Evolutionary conservation across 2,888 invertebrate genomes (phyloP).

Genomic region (Leptinotarsa tumamoca): DNA sequence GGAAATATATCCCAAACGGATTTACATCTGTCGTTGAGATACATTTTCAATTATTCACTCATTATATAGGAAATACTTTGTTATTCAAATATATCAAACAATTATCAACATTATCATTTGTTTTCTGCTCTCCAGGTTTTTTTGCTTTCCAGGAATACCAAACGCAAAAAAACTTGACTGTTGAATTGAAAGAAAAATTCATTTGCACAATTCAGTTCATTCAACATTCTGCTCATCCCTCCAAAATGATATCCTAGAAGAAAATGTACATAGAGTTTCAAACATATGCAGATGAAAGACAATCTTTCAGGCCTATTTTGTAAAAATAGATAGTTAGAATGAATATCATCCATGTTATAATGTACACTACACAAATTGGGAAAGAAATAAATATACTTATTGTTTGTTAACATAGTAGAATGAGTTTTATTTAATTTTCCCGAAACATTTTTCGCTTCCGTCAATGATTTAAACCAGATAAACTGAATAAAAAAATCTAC

Average conservation of each 20-base stretch:
- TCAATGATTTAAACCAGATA: too few species aligned
- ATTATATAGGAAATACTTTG: too few species aligned
- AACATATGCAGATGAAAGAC: slow-evolving; percentile 58
- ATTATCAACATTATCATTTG: too few species aligned
- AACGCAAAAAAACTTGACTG: too few species aligned
- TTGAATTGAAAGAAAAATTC: too few species aligned
- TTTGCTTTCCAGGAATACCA: too few species aligned
- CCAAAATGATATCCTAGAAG: slow-evolving; percentile 19
- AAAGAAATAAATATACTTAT: slow-evolving; percentile 46
- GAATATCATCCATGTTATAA: slow-evolving; percentile 58
- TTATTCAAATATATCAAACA: too few species aligned
- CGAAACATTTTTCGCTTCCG: neutral
- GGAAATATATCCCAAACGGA: too few species aligned
- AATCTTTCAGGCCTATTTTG: slow-evolving; percentile 66
- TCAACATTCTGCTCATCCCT: neutral
- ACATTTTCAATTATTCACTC: too few species aligned
- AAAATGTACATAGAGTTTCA: slow-evolving; percentile 27
- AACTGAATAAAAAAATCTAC: too few species aligned
- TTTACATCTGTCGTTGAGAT: too few species aligned
- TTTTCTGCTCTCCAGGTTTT: too few species aligned
- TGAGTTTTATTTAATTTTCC: slow-evolving; percentile 10
- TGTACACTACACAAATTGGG: slow-evolving; percentile 53
- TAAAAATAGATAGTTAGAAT: slow-evolving; percentile 46
- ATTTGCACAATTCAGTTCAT: neutral
- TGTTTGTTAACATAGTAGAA: slow-evolving; percentile 56